These are phyloP conservation scores for Brevipalpus yothersi DNA, from an alignment of 1,140 invertebrate genomes.

Conservation along the genomic window DNA sequence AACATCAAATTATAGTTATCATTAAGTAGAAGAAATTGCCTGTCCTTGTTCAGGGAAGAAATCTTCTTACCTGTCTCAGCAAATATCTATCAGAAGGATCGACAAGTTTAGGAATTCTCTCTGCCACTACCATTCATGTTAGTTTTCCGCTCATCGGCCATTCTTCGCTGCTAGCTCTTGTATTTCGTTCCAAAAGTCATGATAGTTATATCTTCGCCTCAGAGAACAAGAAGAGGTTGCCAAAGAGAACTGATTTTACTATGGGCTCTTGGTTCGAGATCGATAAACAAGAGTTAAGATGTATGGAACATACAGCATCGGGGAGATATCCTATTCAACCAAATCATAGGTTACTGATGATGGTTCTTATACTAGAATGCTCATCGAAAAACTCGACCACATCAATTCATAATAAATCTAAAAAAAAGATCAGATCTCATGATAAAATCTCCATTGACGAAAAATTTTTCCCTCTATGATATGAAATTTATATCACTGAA, in stretches of 20 bases:
- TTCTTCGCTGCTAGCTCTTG: constrained; percentile 87
- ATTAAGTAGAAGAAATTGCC: no score
- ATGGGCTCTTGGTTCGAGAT: constrained; percentile 62
- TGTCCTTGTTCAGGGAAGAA: no score
- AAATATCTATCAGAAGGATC: no score
- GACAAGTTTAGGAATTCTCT: no score
- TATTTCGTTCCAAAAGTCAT: constrained; percentile 87
- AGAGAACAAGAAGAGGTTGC: constrained; percentile 74
- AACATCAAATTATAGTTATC: no score
- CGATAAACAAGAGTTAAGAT: constrained; percentile 14
- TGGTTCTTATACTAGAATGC: constrained; percentile 24
- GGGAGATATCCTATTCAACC: constrained; percentile 19
- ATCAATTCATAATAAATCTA: neutral
- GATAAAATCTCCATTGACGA: no score
- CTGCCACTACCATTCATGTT: no score
- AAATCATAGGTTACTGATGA: no score
- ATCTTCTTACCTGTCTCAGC: no score
- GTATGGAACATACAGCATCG: constrained; percentile 13
- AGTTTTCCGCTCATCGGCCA: constrained; percentile 86
- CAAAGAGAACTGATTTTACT: constrained; percentile 84
- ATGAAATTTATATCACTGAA: no score
- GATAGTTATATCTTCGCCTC: constrained; percentile 63
- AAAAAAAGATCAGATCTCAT: no score
- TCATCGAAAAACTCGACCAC: constrained; percentile 6
- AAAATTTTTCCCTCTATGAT: no score